phyloP scores from a whole-genome alignment of 2,888 invertebrate species.

The Sesia apiformis region DNA sequence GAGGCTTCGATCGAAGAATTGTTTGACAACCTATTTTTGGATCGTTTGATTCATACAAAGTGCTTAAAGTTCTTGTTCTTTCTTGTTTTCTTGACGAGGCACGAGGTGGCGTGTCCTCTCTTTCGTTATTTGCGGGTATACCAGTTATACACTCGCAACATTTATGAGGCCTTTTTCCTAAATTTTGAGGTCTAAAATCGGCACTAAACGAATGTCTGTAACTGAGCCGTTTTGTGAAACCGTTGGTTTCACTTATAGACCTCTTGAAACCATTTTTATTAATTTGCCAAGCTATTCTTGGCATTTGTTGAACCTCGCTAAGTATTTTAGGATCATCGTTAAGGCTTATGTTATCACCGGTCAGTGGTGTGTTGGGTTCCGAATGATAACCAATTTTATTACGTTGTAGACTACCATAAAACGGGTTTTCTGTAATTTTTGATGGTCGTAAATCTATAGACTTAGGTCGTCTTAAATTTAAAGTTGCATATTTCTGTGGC shows the following conservation, averaged over 20 bases:
- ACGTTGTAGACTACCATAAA: constrained; percentile 57
- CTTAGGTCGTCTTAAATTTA: constrained; percentile 63
- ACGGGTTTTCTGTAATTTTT: constrained; percentile 39
- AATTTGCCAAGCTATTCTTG: constrained; percentile 60
- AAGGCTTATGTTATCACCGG: constrained; percentile 34
- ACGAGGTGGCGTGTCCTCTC: constrained; percentile 40
- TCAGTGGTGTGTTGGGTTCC: constrained; percentile 65
- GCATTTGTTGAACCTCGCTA: constrained; percentile 59
- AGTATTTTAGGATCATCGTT: constrained; percentile 47
- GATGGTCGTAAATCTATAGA: constrained; percentile 57
- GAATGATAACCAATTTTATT: constrained; percentile 65
- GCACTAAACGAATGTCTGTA: constrained; percentile 69
- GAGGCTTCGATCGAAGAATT: constrained; percentile 78
- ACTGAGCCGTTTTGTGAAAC: constrained; percentile 60
- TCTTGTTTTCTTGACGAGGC: constrained; percentile 34
- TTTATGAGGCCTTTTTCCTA: constrained; percentile 54
- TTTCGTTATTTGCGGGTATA: constrained; percentile 48
- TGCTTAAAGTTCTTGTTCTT: constrained; percentile 60
- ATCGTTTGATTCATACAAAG: constrained; percentile 72
- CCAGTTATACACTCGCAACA: constrained; percentile 70
- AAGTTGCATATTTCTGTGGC: constrained; percentile 66
- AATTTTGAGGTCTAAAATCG: constrained; percentile 46
- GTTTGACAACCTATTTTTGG: constrained; percentile 81
- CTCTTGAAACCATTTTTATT: constrained; percentile 62
- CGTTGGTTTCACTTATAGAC: constrained; percentile 63